Evolutionary conservation across 1,140 invertebrate species (phyloP).

Genomic region (Zaprionus ghesquierei): DNA sequence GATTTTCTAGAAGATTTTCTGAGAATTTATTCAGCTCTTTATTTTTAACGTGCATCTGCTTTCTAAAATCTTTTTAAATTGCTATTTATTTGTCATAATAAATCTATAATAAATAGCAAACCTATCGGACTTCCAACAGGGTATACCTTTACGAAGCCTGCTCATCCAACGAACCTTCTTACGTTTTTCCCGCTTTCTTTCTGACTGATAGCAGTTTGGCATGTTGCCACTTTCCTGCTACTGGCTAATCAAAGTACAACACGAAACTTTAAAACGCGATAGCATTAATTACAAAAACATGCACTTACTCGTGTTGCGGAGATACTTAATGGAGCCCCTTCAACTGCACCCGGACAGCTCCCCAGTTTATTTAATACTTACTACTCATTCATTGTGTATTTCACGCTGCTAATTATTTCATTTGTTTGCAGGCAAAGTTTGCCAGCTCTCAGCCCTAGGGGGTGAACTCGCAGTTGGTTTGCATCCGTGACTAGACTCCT

Average conservation of each 20-base stretch:
- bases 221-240: slow-evolving; percentile 6
- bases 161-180: neutral
- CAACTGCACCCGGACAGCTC: neutral
- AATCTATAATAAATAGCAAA: neutral
- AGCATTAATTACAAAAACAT: neutral
- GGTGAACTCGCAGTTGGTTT: neutral
- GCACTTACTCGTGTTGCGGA: slow-evolving; percentile 6
- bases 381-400: slow-evolving; percentile 23
- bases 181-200: neutral
- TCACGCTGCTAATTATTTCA: slow-evolving; percentile 58
- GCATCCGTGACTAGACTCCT: slow-evolving; percentile 59
- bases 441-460: slow-evolving; percentile 27
- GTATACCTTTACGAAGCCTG: neutral
- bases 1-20: neutral
- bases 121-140: neutral
- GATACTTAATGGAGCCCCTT: slow-evolving; percentile 10
- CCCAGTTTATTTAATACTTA: neutral
- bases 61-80: no score
- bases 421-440: slow-evolving; percentile 61
- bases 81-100: no score
- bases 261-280: slow-evolving; percentile 25
- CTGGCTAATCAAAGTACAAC: slow-evolving; percentile 2
- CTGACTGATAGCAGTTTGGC: slow-evolving; percentile 12
- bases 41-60: neutral
- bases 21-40: neutral